Conservation (phyloP, 2,113 vertebrate species). For the Camelus dromedarius region DNA sequence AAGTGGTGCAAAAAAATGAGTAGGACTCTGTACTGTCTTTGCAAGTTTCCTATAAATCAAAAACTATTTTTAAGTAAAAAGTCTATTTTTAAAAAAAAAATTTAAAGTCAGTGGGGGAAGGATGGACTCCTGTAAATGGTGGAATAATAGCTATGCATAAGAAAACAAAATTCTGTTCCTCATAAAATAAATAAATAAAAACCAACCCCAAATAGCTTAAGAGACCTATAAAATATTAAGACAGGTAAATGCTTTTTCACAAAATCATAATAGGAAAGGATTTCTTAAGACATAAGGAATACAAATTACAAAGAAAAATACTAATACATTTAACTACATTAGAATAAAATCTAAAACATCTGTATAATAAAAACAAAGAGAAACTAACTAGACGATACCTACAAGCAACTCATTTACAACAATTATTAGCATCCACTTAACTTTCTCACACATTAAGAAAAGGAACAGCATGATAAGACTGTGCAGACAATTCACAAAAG, state of each 20-base stretch:
- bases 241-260: neutral
- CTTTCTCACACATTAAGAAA: neutral
- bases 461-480: neutral
- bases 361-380: neutral
- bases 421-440: neutral
- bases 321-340: neutral
- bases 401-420: neutral
- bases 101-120: neutral
- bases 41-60: neutral
- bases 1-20: neutral
- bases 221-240: neutral
- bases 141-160: neutral
- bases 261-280: neutral
- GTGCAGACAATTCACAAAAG: neutral
- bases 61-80: neutral
- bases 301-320: neutral
- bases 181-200: neutral
- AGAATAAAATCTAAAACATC: neutral
- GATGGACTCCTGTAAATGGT: neutral
- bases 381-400: neutral
- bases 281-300: neutral
- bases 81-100: neutral
- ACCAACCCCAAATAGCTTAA: neutral
- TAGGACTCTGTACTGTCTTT: neutral
- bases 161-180: neutral